Evolutionary conservation across 2,888 invertebrate genomes (phyloP), one percentile per base, ranked within the genome.

Genomic region (Miltochrista miniata): DNA sequence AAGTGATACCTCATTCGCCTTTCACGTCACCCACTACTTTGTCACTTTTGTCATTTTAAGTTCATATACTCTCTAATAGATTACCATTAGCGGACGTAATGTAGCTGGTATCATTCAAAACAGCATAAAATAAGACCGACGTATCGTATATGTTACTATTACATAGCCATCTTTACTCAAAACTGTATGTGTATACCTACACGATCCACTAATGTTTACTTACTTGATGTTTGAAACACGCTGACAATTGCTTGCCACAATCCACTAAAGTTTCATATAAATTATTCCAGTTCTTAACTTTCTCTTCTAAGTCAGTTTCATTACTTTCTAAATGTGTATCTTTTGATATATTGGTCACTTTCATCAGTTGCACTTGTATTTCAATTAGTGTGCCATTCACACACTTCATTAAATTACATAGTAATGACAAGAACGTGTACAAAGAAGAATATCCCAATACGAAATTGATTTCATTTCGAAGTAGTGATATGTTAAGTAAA

Each of bases 201-300:
- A n/a, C n/a, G 18, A 24, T 24, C 2, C 3, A 24, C 3, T 24
- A 24, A 24, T 24, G 5, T 24, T 12, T 41, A 41, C 30, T 41
- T 40, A 48, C 47, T 48, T 48, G 47, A n/a, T 38, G 4, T 10
- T 43, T 14, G 14, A 43, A 48, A 18, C 48, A 43, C 5, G 13
- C 30, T 5, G 18, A 49, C 5, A 62, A 13, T 7, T 33, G 29
- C 7, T 51, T 51, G 37, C 45, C 45, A 18, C 56, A 51, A 7
- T 30, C 49, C 7, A 47, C 13, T 8, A 62, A 36, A 15, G 1
- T 39, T 38, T 42, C 34, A 30, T 62, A 62, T 0, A 14, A 18
- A 33, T 48, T 12, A 31, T 15, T 18, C 48, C 48, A 48, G n/a
- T 37, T 18, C 12, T 38, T 11, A 31, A 42, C 29, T 7, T 31